A percentile compares a stretch with the other conserved stretches of the same genome.
These are phyloP conservation scores for Teleopsis dalmanni DNA, from an alignment of 1,140 invertebrate genomes.

Conservation along the genomic window DNA sequence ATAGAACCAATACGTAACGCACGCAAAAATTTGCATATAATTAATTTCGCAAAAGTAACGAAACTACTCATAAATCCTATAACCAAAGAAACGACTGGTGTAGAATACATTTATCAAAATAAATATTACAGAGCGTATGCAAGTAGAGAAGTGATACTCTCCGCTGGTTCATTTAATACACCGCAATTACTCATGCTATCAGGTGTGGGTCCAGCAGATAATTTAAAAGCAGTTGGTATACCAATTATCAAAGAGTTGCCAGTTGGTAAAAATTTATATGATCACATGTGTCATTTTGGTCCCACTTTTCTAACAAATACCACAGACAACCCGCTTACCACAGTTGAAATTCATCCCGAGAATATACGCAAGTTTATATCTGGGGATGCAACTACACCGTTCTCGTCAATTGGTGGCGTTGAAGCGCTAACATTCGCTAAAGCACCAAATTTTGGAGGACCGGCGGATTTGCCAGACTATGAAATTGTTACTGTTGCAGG, in stretches of 20 bases:
- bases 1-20: constrained; percentile 49
- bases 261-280: constrained; percentile 65
- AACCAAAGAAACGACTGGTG: constrained; percentile 54
- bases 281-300: constrained; percentile 64
- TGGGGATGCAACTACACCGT: constrained; percentile 46
- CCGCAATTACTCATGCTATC: constrained; percentile 75
- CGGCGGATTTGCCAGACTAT: constrained; percentile 53
- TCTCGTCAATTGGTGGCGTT: constrained; percentile 50
- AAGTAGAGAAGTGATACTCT: constrained; percentile 61
- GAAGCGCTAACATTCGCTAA: constrained; percentile 60
- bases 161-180: constrained; percentile 69
- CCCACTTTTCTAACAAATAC: constrained; percentile 52
- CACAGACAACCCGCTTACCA: constrained; percentile 31
- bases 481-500: constrained; percentile 52
- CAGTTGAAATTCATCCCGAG: constrained; percentile 31
- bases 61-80: constrained; percentile 55
- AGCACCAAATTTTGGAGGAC: constrained; percentile 49
- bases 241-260: constrained; percentile 56
- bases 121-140: constrained; percentile 47
- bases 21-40: constrained; percentile 59
- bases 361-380: constrained; percentile 46
- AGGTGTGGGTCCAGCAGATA: constrained; percentile 63
- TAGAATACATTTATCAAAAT: constrained; percentile 53
- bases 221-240: constrained; percentile 60
- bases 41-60: constrained; percentile 50